Conservation (phyloP, 2,113 vertebrate genomes). For the Callaeas wilsoni region DNA sequence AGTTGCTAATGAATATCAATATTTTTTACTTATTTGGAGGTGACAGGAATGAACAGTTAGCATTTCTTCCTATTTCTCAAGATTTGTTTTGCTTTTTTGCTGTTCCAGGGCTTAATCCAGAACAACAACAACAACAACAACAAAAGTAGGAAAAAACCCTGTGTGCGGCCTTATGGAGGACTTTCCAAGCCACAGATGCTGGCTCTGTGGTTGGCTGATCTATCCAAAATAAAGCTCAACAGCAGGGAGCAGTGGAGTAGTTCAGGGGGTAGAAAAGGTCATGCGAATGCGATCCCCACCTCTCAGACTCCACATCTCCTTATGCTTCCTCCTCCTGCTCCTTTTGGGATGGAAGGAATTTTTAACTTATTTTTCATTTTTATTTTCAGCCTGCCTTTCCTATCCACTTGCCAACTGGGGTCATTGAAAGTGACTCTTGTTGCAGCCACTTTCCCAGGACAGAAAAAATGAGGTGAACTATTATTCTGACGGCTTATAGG, state of each 20-base stretch:
- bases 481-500: neutral
- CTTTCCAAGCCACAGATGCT: conserved; percentile 46
- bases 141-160: neutral
- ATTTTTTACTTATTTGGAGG: neutral
- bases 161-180: neutral
- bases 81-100: neutral
- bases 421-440: neutral
- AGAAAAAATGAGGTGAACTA: neutral
- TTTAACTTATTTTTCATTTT: neutral
- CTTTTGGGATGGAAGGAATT: neutral
- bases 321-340: neutral
- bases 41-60: neutral
- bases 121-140: neutral
- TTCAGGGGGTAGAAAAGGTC: conserved; percentile 36
- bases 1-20: neutral
- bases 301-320: neutral
- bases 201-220: conserved; percentile 20
- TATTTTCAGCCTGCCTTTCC: neutral
- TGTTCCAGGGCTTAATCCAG: neutral
- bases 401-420: neutral
- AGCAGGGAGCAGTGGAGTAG: conserved; percentile 33
- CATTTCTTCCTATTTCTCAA: neutral
- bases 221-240: conserved; percentile 51
- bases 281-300: conserved; percentile 4
- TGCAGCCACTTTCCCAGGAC: neutral